Evolutionary conservation across 2,888 invertebrate species (phyloP), one percentile per base, ranked within the genome.

Genomic region (Orthosia incerta): DNA sequence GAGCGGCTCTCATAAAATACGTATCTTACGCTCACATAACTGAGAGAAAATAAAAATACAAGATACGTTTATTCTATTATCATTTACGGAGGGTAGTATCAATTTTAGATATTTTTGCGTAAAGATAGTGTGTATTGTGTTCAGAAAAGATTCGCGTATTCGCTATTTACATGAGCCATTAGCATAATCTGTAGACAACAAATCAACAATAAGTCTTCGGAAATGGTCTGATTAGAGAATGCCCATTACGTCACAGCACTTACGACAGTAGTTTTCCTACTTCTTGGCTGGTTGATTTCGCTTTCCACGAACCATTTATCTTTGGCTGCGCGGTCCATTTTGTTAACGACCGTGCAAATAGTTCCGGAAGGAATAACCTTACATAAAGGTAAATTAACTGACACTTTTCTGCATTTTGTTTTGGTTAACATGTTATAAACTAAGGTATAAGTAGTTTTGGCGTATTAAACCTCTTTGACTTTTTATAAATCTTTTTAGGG

Each of bases 311-410:
- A 91, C 91, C 91, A 93, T 94, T 94, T 94, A 93, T 94, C 94
- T 94, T 89, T 88, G 86, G 89, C 90, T 88, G 89, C 87, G 91
- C 86, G 91, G 88, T 90, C 93, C 93, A 94, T 94, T 95, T 93
- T 91, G 90, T 91, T 94, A 94, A 94, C 94, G 94, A 94, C 90
- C 88, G 87, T 83, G 87, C 87, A 90, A 93, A 93, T 93, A 93
- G 93, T 92, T 93, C 91, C 91, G 89, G 89, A 91, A 91, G 91
- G 91, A 92, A 93, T 93, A 91, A 89, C 87, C 86, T 83, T 76
- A 85, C 81, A 86, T 88, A 88, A 84, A 86, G 84, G 83, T 82
- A 80, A 90, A 90, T 89, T 90, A 89, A 88, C 88, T 85, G 84
- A 88, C 89, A 88, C 86, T 89, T 89, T 89, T 86, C 84, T 72